These are phyloP conservation scores for Aplysia californica DNA, from an alignment of 1,140 invertebrate species.

Conservation along the genomic window DNA sequence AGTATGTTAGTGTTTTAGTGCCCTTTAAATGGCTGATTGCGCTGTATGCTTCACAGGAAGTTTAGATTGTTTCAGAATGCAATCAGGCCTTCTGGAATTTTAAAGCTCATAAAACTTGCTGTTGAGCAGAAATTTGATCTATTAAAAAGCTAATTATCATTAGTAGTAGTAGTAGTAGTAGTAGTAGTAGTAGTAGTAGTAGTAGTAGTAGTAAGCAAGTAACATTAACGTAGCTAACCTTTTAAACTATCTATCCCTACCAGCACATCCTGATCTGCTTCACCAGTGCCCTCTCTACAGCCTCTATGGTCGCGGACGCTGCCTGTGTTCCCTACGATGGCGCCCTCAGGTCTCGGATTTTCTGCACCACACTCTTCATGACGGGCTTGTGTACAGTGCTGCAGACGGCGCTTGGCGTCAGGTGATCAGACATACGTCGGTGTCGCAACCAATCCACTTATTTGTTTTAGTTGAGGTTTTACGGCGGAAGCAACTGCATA, in stretches of 20 bases:
- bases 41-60: no score
- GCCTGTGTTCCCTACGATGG: slow-evolving; percentile 38
- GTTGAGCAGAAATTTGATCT: neutral
- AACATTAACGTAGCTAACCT: neutral
- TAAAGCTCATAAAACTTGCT: no score
- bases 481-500: no score
- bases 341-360: slow-evolving; percentile 43
- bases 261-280: slow-evolving; percentile 45
- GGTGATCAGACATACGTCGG: no score
- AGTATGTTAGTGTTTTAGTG: no score
- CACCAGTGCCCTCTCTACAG: slow-evolving; percentile 32
- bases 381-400: slow-evolving; percentile 44
- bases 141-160: neutral
- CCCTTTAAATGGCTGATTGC: no score
- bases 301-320: slow-evolving; percentile 41
- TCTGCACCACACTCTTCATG: slow-evolving; percentile 51
- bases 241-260: neutral
- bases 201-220: neutral
- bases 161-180: no score
- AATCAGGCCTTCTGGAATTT: neutral
- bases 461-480: no score
- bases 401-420: slow-evolving; percentile 44
- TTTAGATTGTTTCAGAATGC: no score
- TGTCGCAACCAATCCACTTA: no score
- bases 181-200: neutral